phyloP scores from a whole-genome alignment of 2,888 invertebrate species.

The Poecilobothrus nobilitatus region DNA sequence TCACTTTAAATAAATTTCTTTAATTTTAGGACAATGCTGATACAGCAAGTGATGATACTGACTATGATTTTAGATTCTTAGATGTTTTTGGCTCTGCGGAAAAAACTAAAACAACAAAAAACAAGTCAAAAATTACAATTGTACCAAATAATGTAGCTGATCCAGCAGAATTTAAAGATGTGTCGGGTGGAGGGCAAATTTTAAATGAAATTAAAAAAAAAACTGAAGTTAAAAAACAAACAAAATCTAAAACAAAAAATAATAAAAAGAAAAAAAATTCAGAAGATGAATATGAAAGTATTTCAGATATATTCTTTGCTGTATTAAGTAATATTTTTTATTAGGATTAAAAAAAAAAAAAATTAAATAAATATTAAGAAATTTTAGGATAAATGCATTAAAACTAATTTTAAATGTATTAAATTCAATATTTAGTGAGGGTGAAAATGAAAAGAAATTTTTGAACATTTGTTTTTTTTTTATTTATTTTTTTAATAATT shows the following conservation, averaged over 20 bases:
- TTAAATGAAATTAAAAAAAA: neutral
- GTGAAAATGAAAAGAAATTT: too few relatives aligned
- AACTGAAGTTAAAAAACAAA: neutral
- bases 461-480: too few relatives aligned
- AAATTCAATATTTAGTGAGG: too few relatives aligned
- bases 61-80: constrained; percentile 7
- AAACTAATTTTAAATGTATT: too few relatives aligned
- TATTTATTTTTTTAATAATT: too few relatives aligned
- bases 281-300: constrained; percentile 1
- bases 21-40: neutral
- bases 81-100: neutral
- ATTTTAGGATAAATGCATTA: too few relatives aligned
- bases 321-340: neutral
- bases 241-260: neutral
- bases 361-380: too few relatives aligned
- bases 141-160: neutral
- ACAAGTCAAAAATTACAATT: neutral
- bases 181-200: too few relatives aligned
- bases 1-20: neutral
- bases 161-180: neutral
- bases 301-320: neutral
- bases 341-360: neutral
- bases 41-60: neutral
- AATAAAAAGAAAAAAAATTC: neutral
- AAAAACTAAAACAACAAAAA: neutral